Base-by-base conservation (phyloP, 2,113 vertebrate species). In the Rattus rattus region DNA sequence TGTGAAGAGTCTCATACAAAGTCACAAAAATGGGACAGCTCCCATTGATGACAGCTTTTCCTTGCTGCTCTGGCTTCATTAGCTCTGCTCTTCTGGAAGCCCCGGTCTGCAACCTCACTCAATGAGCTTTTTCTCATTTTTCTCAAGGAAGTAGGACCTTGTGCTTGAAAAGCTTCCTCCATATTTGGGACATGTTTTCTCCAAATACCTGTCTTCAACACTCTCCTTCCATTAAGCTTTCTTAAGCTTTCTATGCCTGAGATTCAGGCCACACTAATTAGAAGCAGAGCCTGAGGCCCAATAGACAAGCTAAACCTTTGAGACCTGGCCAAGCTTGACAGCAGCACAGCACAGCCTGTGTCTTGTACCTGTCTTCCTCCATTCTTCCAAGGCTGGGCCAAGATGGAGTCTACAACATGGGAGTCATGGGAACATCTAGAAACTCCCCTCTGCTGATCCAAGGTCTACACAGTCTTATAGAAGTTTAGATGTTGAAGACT, bases 401-500 rank as follows among this genome's bases (percentile, higher is more conserved):
- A 69, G 17, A 61, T 10, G 12, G 24, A 39, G 20, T 81, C 61
- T n/a, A 43, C 92, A 83, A 9, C 69, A 73, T 63, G 36, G 49
- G 43, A 77, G 26, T 65, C 49, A 56, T 63, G 52, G 52, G 75
- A 70, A 17, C 7, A 85, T 10, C 73, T 49, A 33, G 33, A n/a
- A 79, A 87, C 75, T 75, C 77, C 73, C 63, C 75, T 90, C 67
- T 6, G 49, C 1, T 49, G 43, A 92, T 3, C 3, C 24, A 88
- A 85, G 65, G 54, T 33, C 30, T 67, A 85, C 11, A 9, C 2
- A 5, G 7, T 67, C 10, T 65, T 36, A 0, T 20, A 94, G 90
- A 88, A 88, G 52, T 39, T 92, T 49, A 63, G 75, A 88, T 95
- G 49, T 77, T 90, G 67, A 59, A 90, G n/a, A 56, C 20, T 79